Evolutionary conservation across 2,888 invertebrate genomes (phyloP).

Genomic region (Tetropium fuscum): DNA sequence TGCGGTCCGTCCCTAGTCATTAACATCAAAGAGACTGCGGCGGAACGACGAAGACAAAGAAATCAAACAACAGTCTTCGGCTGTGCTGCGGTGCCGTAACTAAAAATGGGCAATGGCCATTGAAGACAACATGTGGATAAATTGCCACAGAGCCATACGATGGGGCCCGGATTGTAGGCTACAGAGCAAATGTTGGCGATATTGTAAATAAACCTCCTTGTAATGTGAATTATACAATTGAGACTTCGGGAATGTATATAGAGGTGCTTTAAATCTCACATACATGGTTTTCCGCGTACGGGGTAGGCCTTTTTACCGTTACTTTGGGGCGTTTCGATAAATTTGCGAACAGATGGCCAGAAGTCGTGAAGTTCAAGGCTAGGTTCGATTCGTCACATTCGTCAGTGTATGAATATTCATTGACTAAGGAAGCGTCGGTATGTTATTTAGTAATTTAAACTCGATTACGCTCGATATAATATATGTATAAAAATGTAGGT

Average conservation of each 20-base stretch:
- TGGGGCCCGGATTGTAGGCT: slow-evolving; percentile 33
- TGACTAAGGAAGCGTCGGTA: neutral
- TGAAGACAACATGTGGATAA: neutral
- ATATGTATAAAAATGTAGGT: no score
- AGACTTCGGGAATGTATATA: neutral
- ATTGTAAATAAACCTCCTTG: slow-evolving; percentile 25
- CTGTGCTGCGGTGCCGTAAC: neutral
- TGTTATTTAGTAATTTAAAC: neutral
- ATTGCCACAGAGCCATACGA: neutral
- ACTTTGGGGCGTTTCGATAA: neutral
- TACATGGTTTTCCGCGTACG: neutral
- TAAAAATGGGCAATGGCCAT: slow-evolving; percentile 10
- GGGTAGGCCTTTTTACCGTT: neutral
- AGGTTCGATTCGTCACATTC: slow-evolving; percentile 10
- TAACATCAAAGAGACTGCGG: neutral
- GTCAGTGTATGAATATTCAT: no score
- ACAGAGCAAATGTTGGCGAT: slow-evolving; percentile 36
- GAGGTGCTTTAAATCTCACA: neutral
- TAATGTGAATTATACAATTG: slow-evolving; percentile 1
- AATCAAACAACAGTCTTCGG: slow-evolving; percentile 3
- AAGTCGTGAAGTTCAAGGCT: slow-evolving; percentile 15
- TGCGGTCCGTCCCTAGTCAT: neutral
- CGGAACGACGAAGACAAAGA: neutral
- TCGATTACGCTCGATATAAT: no score
- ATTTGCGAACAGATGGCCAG: slow-evolving; percentile 17